Evolutionary conservation across 2,888 invertebrate species (phyloP), one percentile per base, ranked within the genome.

Genomic region (Drosophila mulleri): DNA sequence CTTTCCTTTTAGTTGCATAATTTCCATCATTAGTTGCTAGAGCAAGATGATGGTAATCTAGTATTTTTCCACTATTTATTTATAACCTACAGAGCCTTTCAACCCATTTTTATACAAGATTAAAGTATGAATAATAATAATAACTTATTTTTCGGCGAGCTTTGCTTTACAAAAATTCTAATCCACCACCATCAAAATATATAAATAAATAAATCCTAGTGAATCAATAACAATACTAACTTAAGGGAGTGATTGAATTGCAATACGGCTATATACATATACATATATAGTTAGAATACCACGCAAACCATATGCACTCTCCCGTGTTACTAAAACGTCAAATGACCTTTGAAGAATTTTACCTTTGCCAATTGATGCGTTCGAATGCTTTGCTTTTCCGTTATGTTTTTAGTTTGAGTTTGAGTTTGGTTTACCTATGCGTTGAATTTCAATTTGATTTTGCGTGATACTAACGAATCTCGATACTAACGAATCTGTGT

Each of bases 341-440:
- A 72, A 44, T 48, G 68, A 62, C 59, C 52, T 60, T 65, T 53
- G 54, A 41, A 53, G 62, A 32, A 23, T 44, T 26, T 53, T 52
- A 32, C 37, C 65, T 59, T 68, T 70, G 78, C 54, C 78, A 54
- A 66, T 72, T 77, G 71, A 82, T 82, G 75, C 78, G 75, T 87
- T 89, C 77, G 89, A 89, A 88, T 89, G 87, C 82, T 89, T 87
- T 73, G 80, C 72, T 85, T 83, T 78, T 88, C 57, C 57, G 72
- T 59, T 74, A 80, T 60, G 62, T 59, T 70, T 48, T 48, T 48
- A 57, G 56, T 71, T 71, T 71, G 59, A 57, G 53, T 71, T 71
- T 73, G 59, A 35, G 60, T 76, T 77, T 73, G 48, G 64, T 71
- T 85, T 53, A 14, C 9, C 65, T 72, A 63, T 80, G 72, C 56